A percentile compares a stretch with the other conserved stretches of the same genome.
phyloP scores from a whole-genome alignment of 2,888 invertebrate species.

The Hecatera dysodea region DNA sequence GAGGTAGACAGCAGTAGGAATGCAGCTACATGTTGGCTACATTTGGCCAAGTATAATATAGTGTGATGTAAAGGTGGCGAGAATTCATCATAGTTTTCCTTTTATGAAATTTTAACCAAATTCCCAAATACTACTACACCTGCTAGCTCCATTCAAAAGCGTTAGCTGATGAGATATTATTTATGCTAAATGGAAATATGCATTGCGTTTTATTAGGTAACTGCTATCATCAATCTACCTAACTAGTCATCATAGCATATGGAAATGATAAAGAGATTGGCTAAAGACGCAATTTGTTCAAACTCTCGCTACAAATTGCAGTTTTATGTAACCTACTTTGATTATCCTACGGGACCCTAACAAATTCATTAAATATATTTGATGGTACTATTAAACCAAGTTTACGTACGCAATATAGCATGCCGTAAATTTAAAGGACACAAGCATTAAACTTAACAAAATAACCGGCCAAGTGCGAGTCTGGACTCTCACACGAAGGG shows the following conservation, averaged over 20 bases:
- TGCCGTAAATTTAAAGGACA: conserved; percentile 24
- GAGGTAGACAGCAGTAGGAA: not conserved
- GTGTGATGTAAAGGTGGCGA: too few relatives aligned
- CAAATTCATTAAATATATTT: conserved; percentile 48
- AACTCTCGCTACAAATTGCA: conserved; percentile 4
- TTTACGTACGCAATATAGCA: conserved; percentile 26
- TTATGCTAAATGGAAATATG: conserved; percentile 4
- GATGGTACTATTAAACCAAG: conserved; percentile 31
- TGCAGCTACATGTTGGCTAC: not conserved
- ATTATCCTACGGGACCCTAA: conserved; percentile 16
- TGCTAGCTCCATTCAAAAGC: conserved; percentile 22
- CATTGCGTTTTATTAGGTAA: conserved; percentile 2
- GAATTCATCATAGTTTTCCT: not conserved
- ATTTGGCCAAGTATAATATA: not conserved
- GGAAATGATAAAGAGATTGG: conserved; percentile 5
- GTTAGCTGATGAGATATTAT: conserved; percentile 22
- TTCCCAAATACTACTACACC: not conserved
- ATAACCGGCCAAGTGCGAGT: too few relatives aligned
- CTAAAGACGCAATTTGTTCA: not conserved
- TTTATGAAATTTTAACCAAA: not conserved
- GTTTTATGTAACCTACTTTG: conserved; percentile 8
- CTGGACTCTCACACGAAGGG: too few relatives aligned
- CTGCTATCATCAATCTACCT: conserved; percentile 21
- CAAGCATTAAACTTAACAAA: not conserved
- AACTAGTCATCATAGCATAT: conserved; percentile 7